Conservation (phyloP, 2,888 invertebrate genomes). For the Ptilodon capucinus region DNA sequence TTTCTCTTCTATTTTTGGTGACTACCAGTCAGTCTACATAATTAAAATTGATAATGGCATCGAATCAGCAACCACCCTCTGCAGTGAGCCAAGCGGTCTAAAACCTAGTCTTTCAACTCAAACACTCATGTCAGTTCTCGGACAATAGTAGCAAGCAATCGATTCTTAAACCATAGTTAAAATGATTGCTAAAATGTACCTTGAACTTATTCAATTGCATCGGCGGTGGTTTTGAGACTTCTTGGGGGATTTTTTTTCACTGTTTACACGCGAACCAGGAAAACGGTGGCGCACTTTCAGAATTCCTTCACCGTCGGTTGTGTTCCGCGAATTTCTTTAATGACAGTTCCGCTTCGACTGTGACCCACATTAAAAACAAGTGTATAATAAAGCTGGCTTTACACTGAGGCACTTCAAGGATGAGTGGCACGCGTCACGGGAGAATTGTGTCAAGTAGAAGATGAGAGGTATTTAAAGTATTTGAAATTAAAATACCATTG, state of each 20-base stretch:
- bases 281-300: neutral
- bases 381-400: neutral
- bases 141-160: neutral
- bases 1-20: too few relatives aligned
- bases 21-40: too few relatives aligned
- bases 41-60: too few relatives aligned
- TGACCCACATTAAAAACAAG: constrained; percentile 14
- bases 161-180: neutral
- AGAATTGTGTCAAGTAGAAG: neutral
- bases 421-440: constrained; percentile 1
- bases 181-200: neutral
- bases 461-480: constrained; percentile 4
- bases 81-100: too few relatives aligned
- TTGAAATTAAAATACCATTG: too few relatives aligned
- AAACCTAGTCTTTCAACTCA: too few relatives aligned
- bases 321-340: constrained; percentile 16
- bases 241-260: neutral
- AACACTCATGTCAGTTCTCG: neutral
- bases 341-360: constrained; percentile 15
- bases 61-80: too few relatives aligned
- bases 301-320: constrained; percentile 4
- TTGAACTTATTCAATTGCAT: neutral
- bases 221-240: neutral
- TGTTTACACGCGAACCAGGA: neutral
- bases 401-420: neutral